phyloP scores from a whole-genome alignment of 2,113 vertebrate genomes.

The Urocitellus parryii region DNA sequence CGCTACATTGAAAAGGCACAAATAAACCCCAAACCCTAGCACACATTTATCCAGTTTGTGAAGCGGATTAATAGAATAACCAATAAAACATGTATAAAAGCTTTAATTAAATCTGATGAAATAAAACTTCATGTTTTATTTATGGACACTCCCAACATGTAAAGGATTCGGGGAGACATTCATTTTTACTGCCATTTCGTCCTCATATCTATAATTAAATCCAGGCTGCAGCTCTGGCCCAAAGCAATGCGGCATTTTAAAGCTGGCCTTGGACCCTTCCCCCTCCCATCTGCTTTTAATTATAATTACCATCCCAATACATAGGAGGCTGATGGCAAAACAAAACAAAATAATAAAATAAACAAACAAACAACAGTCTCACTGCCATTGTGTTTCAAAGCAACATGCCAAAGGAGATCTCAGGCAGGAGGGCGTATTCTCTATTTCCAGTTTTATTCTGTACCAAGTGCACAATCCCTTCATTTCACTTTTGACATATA shows the following conservation, averaged over 20 bases:
- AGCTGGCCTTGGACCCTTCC: constrained; percentile 70
- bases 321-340: constrained; percentile 76
- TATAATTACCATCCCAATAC: constrained; percentile 78
- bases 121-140: constrained; percentile 86
- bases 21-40: constrained; percentile 59
- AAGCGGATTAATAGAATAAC: constrained; percentile 78
- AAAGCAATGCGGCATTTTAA: constrained; percentile 73
- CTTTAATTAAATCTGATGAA: constrained; percentile 83
- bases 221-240: constrained; percentile 81
- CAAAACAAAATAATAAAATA: constrained; percentile 78
- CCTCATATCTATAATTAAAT: constrained; percentile 84
- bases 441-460: constrained; percentile 88
- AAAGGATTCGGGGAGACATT: constrained; percentile 81
- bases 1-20: constrained; percentile 48
- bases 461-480: constrained; percentile 84
- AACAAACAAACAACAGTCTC: constrained; percentile 74
- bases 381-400: constrained; percentile 69
- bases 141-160: constrained; percentile 81
- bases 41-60: constrained; percentile 76
- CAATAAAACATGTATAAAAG: constrained; percentile 84
- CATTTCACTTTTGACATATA: constrained; percentile 86
- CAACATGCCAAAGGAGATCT: constrained; percentile 39
- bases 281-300: constrained; percentile 82
- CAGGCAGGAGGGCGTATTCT: constrained; percentile 60
- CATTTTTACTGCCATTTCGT: constrained; percentile 79